These are phyloP conservation scores for Antheraea yamamai DNA, from an alignment of 2,888 invertebrate genomes.

Conservation along the genomic window DNA sequence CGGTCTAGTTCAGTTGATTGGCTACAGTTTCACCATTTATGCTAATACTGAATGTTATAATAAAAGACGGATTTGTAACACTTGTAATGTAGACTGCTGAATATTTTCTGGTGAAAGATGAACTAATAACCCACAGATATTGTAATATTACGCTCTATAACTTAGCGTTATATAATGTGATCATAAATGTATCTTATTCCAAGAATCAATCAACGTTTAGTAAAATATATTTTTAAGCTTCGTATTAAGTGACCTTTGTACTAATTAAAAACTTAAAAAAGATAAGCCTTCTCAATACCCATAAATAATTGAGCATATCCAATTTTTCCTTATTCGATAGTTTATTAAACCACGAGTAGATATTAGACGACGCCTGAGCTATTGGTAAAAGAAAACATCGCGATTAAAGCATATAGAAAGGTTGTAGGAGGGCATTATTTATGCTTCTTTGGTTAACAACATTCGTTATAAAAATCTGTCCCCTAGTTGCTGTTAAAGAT, in stretches of 20 bases:
- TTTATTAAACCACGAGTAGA: neutral
- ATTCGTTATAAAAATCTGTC: neutral
- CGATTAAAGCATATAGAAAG: neutral
- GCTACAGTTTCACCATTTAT: slow-evolving; percentile 23
- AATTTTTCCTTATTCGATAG: neutral
- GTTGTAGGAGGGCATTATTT: neutral
- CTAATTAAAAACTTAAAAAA: too few species aligned
- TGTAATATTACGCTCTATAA: neutral
- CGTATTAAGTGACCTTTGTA: too few species aligned
- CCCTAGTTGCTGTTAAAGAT: neutral
- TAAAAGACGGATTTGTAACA: slow-evolving; percentile 8
- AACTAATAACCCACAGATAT: neutral
- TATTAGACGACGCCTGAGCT: neutral
- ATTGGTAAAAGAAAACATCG: neutral
- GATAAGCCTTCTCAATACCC: too few species aligned
- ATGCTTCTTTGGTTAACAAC: neutral
- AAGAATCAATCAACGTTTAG: neutral
- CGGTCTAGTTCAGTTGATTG: slow-evolving; percentile 20
- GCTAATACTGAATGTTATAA: slow-evolving; percentile 18
- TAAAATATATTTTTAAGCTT: too few species aligned
- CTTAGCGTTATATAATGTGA: neutral
- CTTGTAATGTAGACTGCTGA: slow-evolving; percentile 1
- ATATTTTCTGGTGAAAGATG: neutral
- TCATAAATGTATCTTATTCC: neutral
- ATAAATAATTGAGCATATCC: too few species aligned